Base-by-base conservation (phyloP, 2,888 invertebrate genomes). In the Brenthis ino region DNA sequence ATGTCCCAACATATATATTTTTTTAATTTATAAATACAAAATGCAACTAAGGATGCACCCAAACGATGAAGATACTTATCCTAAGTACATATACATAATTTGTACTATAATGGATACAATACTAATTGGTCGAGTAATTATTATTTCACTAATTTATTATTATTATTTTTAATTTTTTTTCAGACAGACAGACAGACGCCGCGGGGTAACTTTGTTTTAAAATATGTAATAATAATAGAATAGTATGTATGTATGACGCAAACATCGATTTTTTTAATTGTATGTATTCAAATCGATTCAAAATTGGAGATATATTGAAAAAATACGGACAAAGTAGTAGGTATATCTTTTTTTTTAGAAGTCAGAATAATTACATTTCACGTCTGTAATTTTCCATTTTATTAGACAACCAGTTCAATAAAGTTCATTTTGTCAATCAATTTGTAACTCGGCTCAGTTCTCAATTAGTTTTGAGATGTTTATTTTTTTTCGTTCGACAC, bases 401-500 rank as follows among this genome's bases (percentile, higher is more conserved):
- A 67, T 24, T 50, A 56, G 37, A 65, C 53, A 55, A 50, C 50
- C 50, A 47, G 60, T 69, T 57, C 61, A 57, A 72, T 69, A 63
- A 67, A 69, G 61, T 67, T 61, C 37, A 68, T 63, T 70, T 69
- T 65, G 67, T 69, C 69, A 63, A 67, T 70, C 64, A 67, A 69
- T 69, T 67, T 64, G 51, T 67, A 67, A 65, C 68, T 54, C 65
- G 54, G 67, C 61, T 72, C 69, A 65, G 69, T 70, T 69, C 69
- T 61, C 69, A 69, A 69, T 72, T 72, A 72, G 67, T 72, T 48
- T 64, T 69, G 65, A 61, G 65, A 65, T 68, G 70, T 71, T 71
- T 68, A 61, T 71, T 65, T 71, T 70, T 70, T 67, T 64, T 63
- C 61, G 50, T 55, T 54, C 67, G 54, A 67, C 68, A 66, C 69